Base-by-base conservation (phyloP, 1,140 invertebrate genomes). In the Aphaenogaster ashmeadi region DNA sequence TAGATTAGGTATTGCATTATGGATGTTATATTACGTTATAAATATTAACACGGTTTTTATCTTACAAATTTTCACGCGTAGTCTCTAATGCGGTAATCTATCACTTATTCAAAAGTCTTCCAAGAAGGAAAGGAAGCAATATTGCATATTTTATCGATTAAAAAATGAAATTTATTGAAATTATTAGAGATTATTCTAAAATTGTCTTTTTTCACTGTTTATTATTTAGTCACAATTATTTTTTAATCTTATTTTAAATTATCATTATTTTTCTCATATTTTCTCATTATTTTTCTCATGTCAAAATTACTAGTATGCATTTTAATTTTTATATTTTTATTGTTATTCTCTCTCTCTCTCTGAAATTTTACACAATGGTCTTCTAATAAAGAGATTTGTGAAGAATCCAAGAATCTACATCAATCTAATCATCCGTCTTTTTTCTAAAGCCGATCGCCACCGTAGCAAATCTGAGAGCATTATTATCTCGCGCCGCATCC, bases 401-500 rank as follows among this genome's bases (percentile, higher is more conserved):
- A 27, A 27, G 27, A 27, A 27, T 13, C 11, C 62, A 11, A 36
- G 52, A 60, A 60, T 47, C 54, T 21, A 74, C 41, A 47, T 74
- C 60, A 84, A 84, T 84, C 41, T 58, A 27, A 21, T 33, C 38
- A 13, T 6, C 21, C 15, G 18, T 72, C 79, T 13, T 72, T 56
- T 52, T 87, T 44, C 56, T 52, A 44, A 33, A 77, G 44, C 47
- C 38, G 58, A 41, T 81, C 67, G 62, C 77, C 52, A 38, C 60
- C 72, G 62, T 89, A 66, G 27, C 74, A 64, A 54, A 54, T 80
- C 54, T 64, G 56, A 52, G 87, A 77, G 41, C 56, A 88, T 74
- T 89, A 69, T 80, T 79, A 78, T 86, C 75, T 50, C 75, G 13
- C 38, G 36, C 58, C 9, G 13, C 54, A 47, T 84, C 41, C 80